A percentile compares a stretch with the other conserved stretches of the same genome.
phyloP scores from a whole-genome alignment of 2,888 invertebrate genomes.

The Nemotelus pantherinus region DNA sequence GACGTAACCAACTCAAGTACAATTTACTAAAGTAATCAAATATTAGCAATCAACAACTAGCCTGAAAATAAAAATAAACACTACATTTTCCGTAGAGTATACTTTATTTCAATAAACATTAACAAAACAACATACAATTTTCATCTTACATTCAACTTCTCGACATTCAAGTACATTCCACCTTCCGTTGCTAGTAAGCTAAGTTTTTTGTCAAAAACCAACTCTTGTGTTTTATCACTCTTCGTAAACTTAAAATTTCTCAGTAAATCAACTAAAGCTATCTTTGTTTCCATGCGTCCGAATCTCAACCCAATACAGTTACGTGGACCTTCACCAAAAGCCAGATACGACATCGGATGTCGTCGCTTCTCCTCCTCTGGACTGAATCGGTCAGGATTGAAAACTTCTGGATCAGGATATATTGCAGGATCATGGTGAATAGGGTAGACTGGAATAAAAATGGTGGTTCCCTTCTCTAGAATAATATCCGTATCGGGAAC shows the following conservation, averaged over 20 bases:
- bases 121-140: background rate
- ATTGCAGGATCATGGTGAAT: conserved; percentile 68
- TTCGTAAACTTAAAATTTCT: conserved; percentile 25
- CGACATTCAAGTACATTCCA: conserved; percentile 18
- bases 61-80: too few relatives aligned
- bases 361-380: conserved; percentile 66
- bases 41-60: too few relatives aligned
- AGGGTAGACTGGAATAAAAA: conserved; percentile 66
- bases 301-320: conserved; percentile 41
- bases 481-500: conserved; percentile 59
- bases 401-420: conserved; percentile 69
- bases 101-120: background rate
- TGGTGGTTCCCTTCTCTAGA: conserved; percentile 65
- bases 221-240: background rate
- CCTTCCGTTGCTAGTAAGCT: conserved; percentile 6
- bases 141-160: background rate
- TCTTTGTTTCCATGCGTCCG: conserved; percentile 21
- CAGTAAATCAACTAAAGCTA: conserved; percentile 18
- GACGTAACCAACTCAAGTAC: too few relatives aligned
- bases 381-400: conserved; percentile 69
- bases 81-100: too few relatives aligned
- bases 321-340: conserved; percentile 44
- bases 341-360: conserved; percentile 51
- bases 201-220: background rate
- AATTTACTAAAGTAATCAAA: too few relatives aligned